Evolutionary conservation across 2,797 vertebrate genomes (phyloP).

Genomic region (Takifugu ocellatus): DNA sequence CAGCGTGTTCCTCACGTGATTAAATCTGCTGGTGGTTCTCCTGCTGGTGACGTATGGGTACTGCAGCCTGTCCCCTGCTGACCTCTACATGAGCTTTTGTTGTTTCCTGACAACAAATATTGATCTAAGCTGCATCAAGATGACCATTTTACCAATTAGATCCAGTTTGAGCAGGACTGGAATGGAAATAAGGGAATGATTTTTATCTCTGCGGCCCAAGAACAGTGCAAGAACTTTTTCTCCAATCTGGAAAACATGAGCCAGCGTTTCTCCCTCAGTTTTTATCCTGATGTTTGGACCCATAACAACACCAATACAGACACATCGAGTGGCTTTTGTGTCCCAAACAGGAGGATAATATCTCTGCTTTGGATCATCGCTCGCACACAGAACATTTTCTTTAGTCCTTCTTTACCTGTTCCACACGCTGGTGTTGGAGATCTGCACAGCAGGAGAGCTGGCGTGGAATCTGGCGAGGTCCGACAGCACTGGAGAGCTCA

Average conservation of each 20-base stretch:
- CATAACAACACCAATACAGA: constrained; percentile 21
- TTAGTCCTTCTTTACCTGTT: constrained; percentile 79
- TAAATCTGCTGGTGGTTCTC: too few relatives aligned
- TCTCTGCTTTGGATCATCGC: not conserved
- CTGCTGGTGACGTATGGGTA: too few relatives aligned
- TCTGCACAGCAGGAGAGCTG: constrained; percentile 79
- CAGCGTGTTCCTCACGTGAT: too few relatives aligned
- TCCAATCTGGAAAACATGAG: constrained; percentile 6
- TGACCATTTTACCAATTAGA: too few relatives aligned
- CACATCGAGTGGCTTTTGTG: not conserved
- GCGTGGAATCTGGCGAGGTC: constrained; percentile 91
- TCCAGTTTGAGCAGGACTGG: too few relatives aligned
- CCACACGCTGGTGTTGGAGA: constrained; percentile 90
- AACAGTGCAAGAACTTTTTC: not conserved
- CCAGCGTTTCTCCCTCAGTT: not conserved
- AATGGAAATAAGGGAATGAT: too few relatives aligned
- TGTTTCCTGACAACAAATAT: too few relatives aligned
- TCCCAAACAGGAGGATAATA: constrained; percentile 12
- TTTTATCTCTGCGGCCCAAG: too few relatives aligned
- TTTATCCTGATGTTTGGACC: constrained; percentile 26
- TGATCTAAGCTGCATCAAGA: too few relatives aligned
- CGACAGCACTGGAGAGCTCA: constrained; percentile 94
- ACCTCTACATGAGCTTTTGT: too few relatives aligned
- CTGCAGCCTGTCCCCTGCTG: too few relatives aligned
- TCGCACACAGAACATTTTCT: too few relatives aligned